Evolutionary conservation across 2,113 vertebrate species (phyloP).

Genomic region (Stigmatopora nigra): DNA sequence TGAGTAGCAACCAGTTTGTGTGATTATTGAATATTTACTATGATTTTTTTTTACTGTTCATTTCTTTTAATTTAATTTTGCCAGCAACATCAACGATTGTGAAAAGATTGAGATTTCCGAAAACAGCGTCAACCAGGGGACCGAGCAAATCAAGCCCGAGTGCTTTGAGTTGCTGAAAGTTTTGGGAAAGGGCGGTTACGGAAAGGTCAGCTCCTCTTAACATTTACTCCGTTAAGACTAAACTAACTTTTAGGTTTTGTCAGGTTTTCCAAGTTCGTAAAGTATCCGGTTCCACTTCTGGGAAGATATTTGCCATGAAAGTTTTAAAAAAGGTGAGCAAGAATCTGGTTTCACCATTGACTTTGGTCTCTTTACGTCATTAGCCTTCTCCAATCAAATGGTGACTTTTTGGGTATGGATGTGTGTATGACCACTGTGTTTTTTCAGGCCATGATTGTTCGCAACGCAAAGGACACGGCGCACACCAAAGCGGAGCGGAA

Average conservation of each 20-base stretch:
- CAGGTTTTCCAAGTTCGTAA: constrained; percentile 98
- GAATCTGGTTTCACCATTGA: background rate
- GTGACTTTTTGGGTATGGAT: background rate
- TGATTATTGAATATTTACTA: background rate
- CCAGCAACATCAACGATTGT: constrained; percentile 94
- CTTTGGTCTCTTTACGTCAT: background rate
- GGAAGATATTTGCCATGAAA: constrained; percentile 99
- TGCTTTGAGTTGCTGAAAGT: constrained; percentile 96
- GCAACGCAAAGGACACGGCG: constrained; percentile 97
- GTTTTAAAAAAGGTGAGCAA: constrained; percentile 92
- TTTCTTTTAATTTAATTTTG: constrained; percentile 24
- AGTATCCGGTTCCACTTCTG: constrained; percentile 84
- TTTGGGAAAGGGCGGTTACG: constrained; percentile 95
- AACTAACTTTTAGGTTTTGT: background rate
- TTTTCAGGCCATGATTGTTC: constrained; percentile 92
- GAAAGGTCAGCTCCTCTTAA: constrained; percentile 78
- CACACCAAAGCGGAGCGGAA: constrained; percentile 96
- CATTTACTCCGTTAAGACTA: no score
- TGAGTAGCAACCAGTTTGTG: constrained; percentile 67
- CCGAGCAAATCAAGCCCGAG: constrained; percentile 94
- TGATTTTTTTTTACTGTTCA: background rate
- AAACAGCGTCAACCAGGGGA: constrained; percentile 95
- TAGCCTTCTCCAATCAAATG: background rate
- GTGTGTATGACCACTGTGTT: background rate
- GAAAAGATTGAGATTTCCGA: constrained; percentile 98